Evolutionary conservation across 2,888 invertebrate genomes (phyloP), one percentile per base, ranked within the genome.

Genomic region (Hylaea fasciaria): DNA sequence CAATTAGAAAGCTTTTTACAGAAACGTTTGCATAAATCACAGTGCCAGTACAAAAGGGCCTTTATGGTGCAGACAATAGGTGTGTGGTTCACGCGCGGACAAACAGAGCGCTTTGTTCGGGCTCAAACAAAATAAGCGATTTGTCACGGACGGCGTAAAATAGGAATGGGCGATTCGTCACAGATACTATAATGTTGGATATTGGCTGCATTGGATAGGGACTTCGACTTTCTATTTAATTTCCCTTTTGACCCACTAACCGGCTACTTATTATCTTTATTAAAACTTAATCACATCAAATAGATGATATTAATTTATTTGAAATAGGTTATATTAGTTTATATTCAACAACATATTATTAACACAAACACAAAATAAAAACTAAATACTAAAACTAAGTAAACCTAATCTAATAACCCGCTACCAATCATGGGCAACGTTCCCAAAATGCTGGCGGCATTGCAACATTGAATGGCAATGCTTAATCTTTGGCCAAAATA

Each of bases 131-230:
- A 76, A 77, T 73, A 70, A 71, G 65, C 74, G 67, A 82, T 82
- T 81, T 54, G 74, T 68, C 70, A 76, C 76, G 76, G 74, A 53
- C 68, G 58, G 72, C 70, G 74, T 74, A 61, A 78, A 81, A 82
- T 82, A 78, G 78, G 70, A 84, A 82, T 81, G 77, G 68, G 71
- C 57, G 62, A 81, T 84, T 83, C 73, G 83, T 81, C 80, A 83
- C 80, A 76, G 73, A 73, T 71, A 73, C 64, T 69, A 54, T 59
- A 60, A 60, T 60, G 55, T 60, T 46, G 55, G 51, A 60, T 55
- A 56, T 65, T 52, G 64, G 52, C 48, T 44, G 55, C 49, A 41
- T 17, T 48, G 32, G 47, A 5, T 54, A 22, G 12, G 49, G 35
- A 59, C 54, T 45, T 40, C 12, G 9, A 12, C 40, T 45, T 40